phyloP scores from a whole-genome alignment of 2,888 invertebrate species.

The Eupithecia subfuscata region DNA sequence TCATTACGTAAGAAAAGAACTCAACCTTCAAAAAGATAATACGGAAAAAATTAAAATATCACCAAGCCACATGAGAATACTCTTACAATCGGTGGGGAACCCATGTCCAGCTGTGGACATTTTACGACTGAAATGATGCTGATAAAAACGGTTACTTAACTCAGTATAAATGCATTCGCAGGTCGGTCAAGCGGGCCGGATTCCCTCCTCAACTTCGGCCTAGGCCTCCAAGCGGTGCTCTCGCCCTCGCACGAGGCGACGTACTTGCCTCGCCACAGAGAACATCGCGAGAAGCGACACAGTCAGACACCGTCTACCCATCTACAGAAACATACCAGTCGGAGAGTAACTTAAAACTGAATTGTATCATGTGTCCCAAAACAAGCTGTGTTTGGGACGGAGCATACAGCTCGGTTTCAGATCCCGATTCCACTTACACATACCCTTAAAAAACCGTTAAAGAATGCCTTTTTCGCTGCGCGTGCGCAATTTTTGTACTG shows the following conservation, averaged over 20 bases:
- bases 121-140: background rate
- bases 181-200: conserved; percentile 65
- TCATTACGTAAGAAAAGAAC: too few species aligned
- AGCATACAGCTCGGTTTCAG: too few species aligned
- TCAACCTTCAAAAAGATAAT: too few species aligned
- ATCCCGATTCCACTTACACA: too few species aligned
- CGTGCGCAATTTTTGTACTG: too few species aligned
- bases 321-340: conserved; percentile 67
- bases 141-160: background rate
- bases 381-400: too few species aligned
- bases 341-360: conserved; percentile 49
- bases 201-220: conserved; percentile 66
- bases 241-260: conserved; percentile 73
- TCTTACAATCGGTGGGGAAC: too few species aligned
- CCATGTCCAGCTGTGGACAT: background rate
- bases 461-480: too few species aligned
- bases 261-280: conserved; percentile 62
- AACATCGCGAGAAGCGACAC: conserved; percentile 80
- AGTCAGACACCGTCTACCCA: conserved; percentile 79
- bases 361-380: too few species aligned
- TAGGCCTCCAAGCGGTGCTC: conserved; percentile 71
- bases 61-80: too few species aligned
- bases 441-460: too few species aligned
- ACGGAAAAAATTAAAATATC: too few species aligned
- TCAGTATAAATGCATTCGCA: background rate